Conservation (phyloP, 1,140 invertebrate species). For the Eubasilissa regina region DNA sequence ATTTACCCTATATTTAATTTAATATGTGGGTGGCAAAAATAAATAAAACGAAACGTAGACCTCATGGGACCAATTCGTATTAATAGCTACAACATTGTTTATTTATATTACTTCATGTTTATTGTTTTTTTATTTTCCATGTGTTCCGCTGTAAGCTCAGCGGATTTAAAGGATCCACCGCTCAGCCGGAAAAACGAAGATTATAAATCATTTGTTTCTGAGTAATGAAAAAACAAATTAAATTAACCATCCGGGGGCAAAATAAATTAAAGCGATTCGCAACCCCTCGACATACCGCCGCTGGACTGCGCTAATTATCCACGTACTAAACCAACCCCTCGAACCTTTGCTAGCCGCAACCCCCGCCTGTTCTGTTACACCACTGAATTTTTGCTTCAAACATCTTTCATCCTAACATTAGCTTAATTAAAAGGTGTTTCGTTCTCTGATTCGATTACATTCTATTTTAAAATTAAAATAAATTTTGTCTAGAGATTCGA, state of each 20-base stretch:
- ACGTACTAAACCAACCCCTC: constrained; percentile 29
- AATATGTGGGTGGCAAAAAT: too few relatives aligned
- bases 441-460: constrained; percentile 7
- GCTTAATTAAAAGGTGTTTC: constrained; percentile 37
- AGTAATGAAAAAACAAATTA: constrained; percentile 47
- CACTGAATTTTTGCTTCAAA: constrained; percentile 28
- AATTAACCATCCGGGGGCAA: constrained; percentile 31
- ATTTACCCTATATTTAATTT: too few relatives aligned
- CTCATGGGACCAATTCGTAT: too few relatives aligned
- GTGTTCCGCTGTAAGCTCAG: neutral
- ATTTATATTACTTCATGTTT: neutral
- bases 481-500: too few relatives aligned
- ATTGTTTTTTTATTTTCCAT: neutral
- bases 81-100: too few relatives aligned
- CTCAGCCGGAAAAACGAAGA: constrained; percentile 19
- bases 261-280: constrained; percentile 26
- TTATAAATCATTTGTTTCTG: constrained; percentile 35
- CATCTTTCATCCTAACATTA: constrained; percentile 11
- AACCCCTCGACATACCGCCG: neutral
- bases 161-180: constrained; percentile 11
- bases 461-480: neutral
- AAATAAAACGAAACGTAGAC: too few relatives aligned
- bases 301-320: constrained; percentile 40
- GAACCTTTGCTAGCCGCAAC: neutral
- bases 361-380: neutral